These are phyloP conservation scores for Lomographa bimaculata DNA, from an alignment of 2,888 invertebrate genomes.

Conservation along the genomic window DNA sequence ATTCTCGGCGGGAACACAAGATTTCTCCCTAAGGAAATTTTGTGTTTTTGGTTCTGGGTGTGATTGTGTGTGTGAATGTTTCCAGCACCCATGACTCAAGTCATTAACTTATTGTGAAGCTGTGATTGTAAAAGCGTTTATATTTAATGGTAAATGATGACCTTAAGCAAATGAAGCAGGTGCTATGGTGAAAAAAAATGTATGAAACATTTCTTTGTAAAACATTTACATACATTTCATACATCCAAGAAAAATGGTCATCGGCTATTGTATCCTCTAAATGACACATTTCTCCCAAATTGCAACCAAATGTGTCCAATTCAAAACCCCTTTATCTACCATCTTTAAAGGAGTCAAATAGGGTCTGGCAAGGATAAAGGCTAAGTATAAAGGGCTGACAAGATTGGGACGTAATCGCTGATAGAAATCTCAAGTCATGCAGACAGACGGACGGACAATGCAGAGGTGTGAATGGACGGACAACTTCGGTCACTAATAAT, in stretches of 20 bases:
- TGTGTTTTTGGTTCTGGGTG: too few relatives aligned
- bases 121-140: too few relatives aligned
- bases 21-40: too few relatives aligned
- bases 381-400: conserved; percentile 26
- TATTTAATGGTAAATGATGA: too few relatives aligned
- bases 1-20: too few relatives aligned
- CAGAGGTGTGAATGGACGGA: conserved; percentile 42
- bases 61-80: too few relatives aligned
- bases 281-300: conserved; percentile 2
- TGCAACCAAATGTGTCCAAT: conserved; percentile 24
- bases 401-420: conserved; percentile 33
- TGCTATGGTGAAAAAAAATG: too few relatives aligned
- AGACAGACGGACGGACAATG: conserved; percentile 31
- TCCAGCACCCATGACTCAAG: too few relatives aligned
- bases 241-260: not conserved
- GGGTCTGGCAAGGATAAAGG: conserved; percentile 4
- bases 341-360: conserved; percentile 22
- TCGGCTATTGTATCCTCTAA: not conserved
- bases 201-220: too few relatives aligned
- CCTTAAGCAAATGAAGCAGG: too few relatives aligned
- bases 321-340: conserved; percentile 30
- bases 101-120: too few relatives aligned
- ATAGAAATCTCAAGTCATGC: conserved; percentile 42
- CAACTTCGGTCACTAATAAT: too few relatives aligned
- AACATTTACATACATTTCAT: not conserved